Base-by-base conservation (phyloP, 2,888 invertebrate species). In the Eutolmus rufibarbis region DNA sequence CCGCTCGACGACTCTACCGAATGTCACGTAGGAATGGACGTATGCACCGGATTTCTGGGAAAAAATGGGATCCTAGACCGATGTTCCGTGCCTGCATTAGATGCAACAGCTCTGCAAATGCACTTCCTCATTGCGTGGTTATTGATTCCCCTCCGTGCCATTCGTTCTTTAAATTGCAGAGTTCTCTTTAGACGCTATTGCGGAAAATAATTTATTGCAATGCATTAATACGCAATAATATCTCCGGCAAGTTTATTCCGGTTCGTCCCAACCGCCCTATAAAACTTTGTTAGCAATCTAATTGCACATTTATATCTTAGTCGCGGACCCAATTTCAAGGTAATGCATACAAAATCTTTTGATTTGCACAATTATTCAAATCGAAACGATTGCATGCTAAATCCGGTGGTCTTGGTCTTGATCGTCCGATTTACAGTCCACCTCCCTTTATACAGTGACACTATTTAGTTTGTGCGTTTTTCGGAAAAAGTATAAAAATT, bases 11-110 rank as follows among this genome's bases (percentile, higher is more conserved):
- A 86, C 88, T 85, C 86, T 82, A 81, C 40, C n/a, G 57, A 87
- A 86, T 87, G 87, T 87, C 89, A 89, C 89, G 89, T 87, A 88
- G 78, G 37, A 74, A n/a, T 34, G 28, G 66, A 28, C 28, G 66
- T 9, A 66, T 66, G 66, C 66, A 12, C 8, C 19, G 12, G 19
- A 66, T 66, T 66, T 28, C 66, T 14, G 12, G 66, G 23, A 23
- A 66, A 57, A 51, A 51, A 51, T 16, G 51, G 51, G n/a, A 66
- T 66, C 66, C 66, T 66, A 12, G 66, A 23, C 8, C 23, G 28
- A 66, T 19, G 23, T 4, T 28, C 66, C 66, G 66, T 66, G 66
- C 9, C 12, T 28, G 19, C 28, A 28, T 28, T 14, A 2, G 51
- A n/a, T 51, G 51, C 51, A 51, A 51, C n/a, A n/a, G 23, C 5